Conservation (phyloP, 2,888 invertebrate genomes). For the Papilio elwesi region DNA sequence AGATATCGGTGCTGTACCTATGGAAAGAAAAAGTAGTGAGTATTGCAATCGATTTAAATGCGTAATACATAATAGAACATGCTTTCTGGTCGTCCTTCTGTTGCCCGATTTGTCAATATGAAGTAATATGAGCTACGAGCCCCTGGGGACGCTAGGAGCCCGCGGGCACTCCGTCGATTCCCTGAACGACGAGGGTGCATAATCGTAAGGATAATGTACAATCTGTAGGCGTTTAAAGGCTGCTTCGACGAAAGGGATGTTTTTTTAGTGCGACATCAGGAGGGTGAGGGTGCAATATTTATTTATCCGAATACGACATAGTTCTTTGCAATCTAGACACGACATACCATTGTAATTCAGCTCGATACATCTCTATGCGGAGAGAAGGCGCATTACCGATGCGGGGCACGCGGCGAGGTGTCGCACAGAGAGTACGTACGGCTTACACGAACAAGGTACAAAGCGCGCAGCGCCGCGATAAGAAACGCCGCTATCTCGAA, state of each 20-base stretch:
- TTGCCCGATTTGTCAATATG: slow-evolving; percentile 72
- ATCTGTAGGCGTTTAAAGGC: slow-evolving; percentile 85
- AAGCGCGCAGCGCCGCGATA: slow-evolving; percentile 74
- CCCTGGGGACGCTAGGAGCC: slow-evolving; percentile 71
- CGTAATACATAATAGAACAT: slow-evolving; percentile 45
- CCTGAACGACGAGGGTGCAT: slow-evolving; percentile 83
- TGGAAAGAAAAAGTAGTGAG: slow-evolving; percentile 62
- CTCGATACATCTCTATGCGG: slow-evolving; percentile 59
- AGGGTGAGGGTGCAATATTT: slow-evolving; percentile 85
- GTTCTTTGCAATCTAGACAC: slow-evolving; percentile 75
- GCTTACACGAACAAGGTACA: slow-evolving; percentile 67
- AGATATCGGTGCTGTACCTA: slow-evolving; percentile 70
- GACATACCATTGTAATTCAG: slow-evolving; percentile 72
- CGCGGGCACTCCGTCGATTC: slow-evolving; percentile 79
- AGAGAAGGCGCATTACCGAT: slow-evolving; percentile 69
- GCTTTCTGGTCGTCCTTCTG: slow-evolving; percentile 55
- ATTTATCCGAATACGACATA: slow-evolving; percentile 78
- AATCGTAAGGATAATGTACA: slow-evolving; percentile 85
- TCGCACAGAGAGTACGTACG: slow-evolving; percentile 57
- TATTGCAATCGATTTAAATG: slow-evolving; percentile 44
- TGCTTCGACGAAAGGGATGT: slow-evolving; percentile 83
- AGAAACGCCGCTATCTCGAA: slow-evolving; percentile 72
- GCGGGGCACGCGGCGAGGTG: slow-evolving; percentile 70
- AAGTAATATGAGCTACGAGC: slow-evolving; percentile 81
- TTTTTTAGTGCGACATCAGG: slow-evolving; percentile 80